A percentile compares a stretch with the other conserved stretches of the same genome.
Conservation (phyloP, 2,888 invertebrate species). For the Drosophila basisetae region DNA sequence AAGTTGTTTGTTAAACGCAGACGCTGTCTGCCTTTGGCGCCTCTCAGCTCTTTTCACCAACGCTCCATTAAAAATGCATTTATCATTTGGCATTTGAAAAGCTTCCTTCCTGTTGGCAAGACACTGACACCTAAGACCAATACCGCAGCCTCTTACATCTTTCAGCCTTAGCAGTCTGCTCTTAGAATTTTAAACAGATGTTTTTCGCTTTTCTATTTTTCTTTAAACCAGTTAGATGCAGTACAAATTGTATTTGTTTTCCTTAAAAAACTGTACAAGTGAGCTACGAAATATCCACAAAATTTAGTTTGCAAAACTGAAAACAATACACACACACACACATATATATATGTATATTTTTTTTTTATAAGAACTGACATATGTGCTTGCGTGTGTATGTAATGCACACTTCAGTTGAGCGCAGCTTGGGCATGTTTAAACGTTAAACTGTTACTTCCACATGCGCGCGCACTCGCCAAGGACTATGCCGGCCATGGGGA, state of each 20-base stretch:
- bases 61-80: slow-evolving; percentile 78
- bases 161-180: slow-evolving; percentile 17
- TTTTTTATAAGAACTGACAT: neutral
- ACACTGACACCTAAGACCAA: slow-evolving; percentile 64
- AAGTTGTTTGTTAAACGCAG: slow-evolving; percentile 72
- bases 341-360: neutral
- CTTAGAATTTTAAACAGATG: slow-evolving; percentile 54
- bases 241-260: slow-evolving; percentile 71
- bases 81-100: slow-evolving; percentile 79
- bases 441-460: slow-evolving; percentile 79
- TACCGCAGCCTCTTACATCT: slow-evolving; percentile 31
- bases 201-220: slow-evolving; percentile 15
- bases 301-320: slow-evolving; percentile 67
- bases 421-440: slow-evolving; percentile 76
- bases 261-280: slow-evolving; percentile 49
- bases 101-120: slow-evolving; percentile 75
- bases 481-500: slow-evolving; percentile 4
- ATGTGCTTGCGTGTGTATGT: slow-evolving; percentile 15
- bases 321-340: slow-evolving; percentile 45
- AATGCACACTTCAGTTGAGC: slow-evolving; percentile 48
- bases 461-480: slow-evolving; percentile 58
- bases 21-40: slow-evolving; percentile 39
- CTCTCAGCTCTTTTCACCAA: slow-evolving; percentile 31
- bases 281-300: slow-evolving; percentile 59
- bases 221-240: slow-evolving; percentile 29